phyloP scores from a whole-genome alignment of 1,140 invertebrate species.

The Alviniconcha marisindica region DNA sequence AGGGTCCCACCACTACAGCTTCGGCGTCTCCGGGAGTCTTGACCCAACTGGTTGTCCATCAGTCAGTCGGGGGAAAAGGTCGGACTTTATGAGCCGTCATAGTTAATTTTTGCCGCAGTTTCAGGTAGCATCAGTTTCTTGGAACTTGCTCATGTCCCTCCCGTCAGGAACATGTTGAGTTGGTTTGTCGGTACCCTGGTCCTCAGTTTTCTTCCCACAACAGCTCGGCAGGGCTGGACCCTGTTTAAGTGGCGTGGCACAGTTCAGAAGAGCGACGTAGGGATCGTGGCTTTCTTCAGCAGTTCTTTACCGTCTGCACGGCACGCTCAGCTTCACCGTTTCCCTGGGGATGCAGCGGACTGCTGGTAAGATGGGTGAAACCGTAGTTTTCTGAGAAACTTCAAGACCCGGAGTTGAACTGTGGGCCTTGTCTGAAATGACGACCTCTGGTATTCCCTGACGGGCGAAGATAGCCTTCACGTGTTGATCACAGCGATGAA shows the following conservation, averaged over 20 bases:
- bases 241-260: slow-evolving; percentile 44
- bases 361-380: slow-evolving; percentile 54
- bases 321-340: slow-evolving; percentile 52
- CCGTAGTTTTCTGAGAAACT: slow-evolving; percentile 47
- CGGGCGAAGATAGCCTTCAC: neutral
- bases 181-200: neutral
- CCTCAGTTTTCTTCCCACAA: slow-evolving; percentile 49
- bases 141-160: neutral
- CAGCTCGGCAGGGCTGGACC: slow-evolving; percentile 47
- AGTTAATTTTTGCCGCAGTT: neutral
- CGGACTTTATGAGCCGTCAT: neutral
- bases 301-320: slow-evolving; percentile 54
- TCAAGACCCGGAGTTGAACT: neutral
- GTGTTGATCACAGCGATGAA: neutral
- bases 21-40: neutral
- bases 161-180: neutral
- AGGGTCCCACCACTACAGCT: neutral
- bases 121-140: neutral
- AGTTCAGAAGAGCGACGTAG: slow-evolving; percentile 45
- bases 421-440: neutral
- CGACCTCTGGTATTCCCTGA: slow-evolving; percentile 3
- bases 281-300: slow-evolving; percentile 48
- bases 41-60: neutral
- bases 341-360: slow-evolving; percentile 50
- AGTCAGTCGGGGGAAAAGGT: neutral